Conservation (phyloP, 2,113 vertebrate species). For the Gobius niger region DNA sequence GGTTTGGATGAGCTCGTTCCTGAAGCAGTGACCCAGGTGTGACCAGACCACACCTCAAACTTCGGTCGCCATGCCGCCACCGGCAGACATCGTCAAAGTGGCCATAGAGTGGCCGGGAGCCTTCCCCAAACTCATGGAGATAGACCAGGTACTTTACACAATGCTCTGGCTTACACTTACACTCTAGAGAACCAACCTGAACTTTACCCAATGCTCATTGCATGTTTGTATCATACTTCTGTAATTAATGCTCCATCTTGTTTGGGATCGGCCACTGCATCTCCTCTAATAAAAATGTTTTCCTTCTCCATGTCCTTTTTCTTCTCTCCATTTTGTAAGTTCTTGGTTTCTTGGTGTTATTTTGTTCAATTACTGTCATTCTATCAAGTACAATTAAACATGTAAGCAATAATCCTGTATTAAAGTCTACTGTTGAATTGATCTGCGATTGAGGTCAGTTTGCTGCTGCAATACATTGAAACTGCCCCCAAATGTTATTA, state of each 20-base stretch:
- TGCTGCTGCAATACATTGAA: background rate
- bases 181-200: background rate
- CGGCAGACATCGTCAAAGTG: constrained; percentile 96
- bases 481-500: background rate
- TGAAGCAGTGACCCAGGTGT: constrained; percentile 52
- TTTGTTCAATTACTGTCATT: too few species aligned
- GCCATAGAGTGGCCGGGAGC: constrained; percentile 97
- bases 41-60: constrained; percentile 64
- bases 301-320: too few species aligned
- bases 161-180: background rate
- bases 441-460: background rate
- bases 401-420: background rate
- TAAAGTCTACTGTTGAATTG: background rate
- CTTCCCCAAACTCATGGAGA: constrained; percentile 97
- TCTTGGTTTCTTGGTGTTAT: too few species aligned
- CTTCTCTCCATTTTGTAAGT: too few species aligned
- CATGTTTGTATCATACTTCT: background rate
- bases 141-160: constrained; percentile 88
- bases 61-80: constrained; percentile 88
- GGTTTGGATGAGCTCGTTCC: constrained; percentile 71
- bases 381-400: background rate
- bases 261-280: too few species aligned
- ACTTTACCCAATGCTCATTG: background rate
- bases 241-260: background rate
- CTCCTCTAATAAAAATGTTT: too few species aligned